These are phyloP conservation scores for Thunnus thynnus DNA, from an alignment of 2,113 vertebrate genomes.

Conservation along the genomic window DNA sequence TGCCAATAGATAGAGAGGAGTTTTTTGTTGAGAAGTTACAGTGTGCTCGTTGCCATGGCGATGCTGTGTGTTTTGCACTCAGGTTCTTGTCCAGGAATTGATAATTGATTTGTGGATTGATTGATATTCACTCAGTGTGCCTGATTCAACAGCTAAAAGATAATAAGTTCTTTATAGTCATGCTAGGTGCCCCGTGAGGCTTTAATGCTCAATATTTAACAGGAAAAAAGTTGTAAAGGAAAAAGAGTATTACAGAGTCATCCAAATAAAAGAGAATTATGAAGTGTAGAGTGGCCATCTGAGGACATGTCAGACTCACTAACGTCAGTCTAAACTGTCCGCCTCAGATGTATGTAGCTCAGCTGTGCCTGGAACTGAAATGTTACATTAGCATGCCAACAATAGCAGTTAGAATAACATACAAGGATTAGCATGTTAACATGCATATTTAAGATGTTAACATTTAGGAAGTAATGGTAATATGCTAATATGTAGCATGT, in stretches of 20 bases:
- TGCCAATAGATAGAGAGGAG: conserved; percentile 23
- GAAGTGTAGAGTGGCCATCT: neutral
- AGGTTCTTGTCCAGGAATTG: neutral
- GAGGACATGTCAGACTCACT: neutral
- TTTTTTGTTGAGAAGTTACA: conserved; percentile 12
- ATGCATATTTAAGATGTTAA: no score
- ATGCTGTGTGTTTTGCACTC: neutral
- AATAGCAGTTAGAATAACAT: no score
- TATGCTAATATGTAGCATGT: no score
- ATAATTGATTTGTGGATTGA: conserved; percentile 7
- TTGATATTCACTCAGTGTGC: conserved; percentile 3
- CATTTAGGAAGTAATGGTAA: no score
- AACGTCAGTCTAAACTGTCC: neutral
- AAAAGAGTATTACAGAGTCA: no score
- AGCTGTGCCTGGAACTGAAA: no score
- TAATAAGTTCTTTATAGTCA: neutral
- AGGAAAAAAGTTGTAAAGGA: no score
- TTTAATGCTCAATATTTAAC: neutral
- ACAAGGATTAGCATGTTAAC: no score
- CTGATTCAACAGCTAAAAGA: neutral
- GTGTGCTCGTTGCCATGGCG: conserved; percentile 19
- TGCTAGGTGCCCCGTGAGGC: neutral
- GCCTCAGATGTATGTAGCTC: neutral
- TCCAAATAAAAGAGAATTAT: neutral
- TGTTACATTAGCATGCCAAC: no score